These are phyloP conservation scores for Cacatua alba DNA, from an alignment of 2,113 vertebrate species.

Conservation along the genomic window DNA sequence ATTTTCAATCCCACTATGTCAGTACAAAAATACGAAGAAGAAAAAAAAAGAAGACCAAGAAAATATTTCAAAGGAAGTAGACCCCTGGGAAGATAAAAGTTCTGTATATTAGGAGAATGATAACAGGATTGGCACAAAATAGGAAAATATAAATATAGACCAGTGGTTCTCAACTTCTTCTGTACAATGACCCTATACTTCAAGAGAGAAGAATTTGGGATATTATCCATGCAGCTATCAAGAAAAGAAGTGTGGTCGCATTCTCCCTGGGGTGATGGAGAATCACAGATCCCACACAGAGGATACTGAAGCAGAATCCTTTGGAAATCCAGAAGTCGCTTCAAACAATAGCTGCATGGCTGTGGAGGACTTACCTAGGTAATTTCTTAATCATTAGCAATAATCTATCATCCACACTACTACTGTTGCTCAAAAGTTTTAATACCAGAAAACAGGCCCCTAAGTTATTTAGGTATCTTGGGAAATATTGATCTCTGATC, in stretches of 20 bases:
- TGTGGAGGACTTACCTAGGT: background rate
- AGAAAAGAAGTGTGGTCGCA: background rate
- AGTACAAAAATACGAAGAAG: background rate
- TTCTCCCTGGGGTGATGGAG: background rate
- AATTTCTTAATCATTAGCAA: background rate
- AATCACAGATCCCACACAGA: background rate
- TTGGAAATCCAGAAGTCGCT: background rate
- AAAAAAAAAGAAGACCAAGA: background rate
- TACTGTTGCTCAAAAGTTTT: background rate
- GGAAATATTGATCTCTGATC: background rate
- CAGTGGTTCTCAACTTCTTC: constrained; percentile 21
- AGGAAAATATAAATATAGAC: constrained; percentile 23
- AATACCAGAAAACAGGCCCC: background rate
- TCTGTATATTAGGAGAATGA: background rate
- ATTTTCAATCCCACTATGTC: background rate
- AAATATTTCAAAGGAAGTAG: constrained; percentile 15
- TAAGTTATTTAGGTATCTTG: background rate
- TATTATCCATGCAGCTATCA: background rate
- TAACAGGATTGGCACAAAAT: constrained; percentile 27
- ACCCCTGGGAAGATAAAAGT: constrained; percentile 27
- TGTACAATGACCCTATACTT: background rate
- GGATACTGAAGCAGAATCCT: background rate
- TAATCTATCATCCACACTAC: background rate
- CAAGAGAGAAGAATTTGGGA: background rate
- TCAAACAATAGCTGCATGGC: background rate